Evolutionary conservation across 2,888 invertebrate species (phyloP), one percentile per base, ranked within the genome.

Genomic region (Andrena bicolor): DNA sequence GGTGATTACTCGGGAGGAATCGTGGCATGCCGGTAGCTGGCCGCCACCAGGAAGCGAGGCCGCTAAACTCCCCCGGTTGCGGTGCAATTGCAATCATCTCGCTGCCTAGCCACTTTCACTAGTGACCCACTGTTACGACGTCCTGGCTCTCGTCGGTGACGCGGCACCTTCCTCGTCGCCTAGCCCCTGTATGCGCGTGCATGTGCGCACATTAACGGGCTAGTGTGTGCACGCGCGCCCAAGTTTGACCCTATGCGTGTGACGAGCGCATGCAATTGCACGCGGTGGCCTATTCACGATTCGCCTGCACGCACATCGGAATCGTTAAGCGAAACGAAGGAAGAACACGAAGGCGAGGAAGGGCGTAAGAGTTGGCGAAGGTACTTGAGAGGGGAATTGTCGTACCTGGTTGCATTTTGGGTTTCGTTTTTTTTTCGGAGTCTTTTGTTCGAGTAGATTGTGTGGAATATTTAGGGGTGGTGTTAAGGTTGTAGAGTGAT

Each of bases 81-180:
- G 88, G 85, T 90, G 90, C 91, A 90, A 90, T 89, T 88, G 91
- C 91, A 91, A 92, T 92, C 91, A 91, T 92, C 92, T 90, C 89
- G 81, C 88, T 90, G 87, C 83, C 89, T 90, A 91, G 90, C 89
- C 91, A 93, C 93, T 93, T 93, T 93, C 93, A 93, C 93, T 91
- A 90, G 90, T 93, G 93, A 93, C 93, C 93, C 90, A 93, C 92
- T 92, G 92, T 91, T 91, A 90, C 89, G 90, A 84, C 88, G 82
- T 84, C 80, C 86, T 81, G 80, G 80, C 88, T 82, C 80, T 82
- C 80, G 85, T 75, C 86, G 86, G 84, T 87, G 84, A 89, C 89
- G 85, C 79, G 86, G 69, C 86, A 70, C 80, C 87, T 84, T 84
- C 82, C 80, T 76, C 72, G 32, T 60, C 64, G 73, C 20, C 1